phyloP scores from a whole-genome alignment of 2,888 invertebrate species.

The Oscheius sp. region DNA sequence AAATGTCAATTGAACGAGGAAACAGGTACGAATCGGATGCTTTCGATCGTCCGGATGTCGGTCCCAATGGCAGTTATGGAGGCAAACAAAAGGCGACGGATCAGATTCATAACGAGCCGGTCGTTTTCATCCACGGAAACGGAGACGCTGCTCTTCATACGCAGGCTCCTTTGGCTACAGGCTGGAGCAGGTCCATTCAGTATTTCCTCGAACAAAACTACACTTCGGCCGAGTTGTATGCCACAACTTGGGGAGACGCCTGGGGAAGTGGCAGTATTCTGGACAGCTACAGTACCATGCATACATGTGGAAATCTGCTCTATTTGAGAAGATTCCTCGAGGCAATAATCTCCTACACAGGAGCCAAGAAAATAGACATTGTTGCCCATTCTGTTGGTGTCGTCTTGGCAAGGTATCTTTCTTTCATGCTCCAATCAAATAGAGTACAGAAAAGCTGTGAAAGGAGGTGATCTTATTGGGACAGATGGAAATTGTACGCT shows the following conservation, averaged over 20 bases:
- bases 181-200: conserved; percentile 63
- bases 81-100: conserved; percentile 63
- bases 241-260: conserved; percentile 71
- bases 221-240: conserved; percentile 68
- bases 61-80: conserved; percentile 71
- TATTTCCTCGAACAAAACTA: conserved; percentile 73
- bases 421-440: background rate
- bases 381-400: conserved; percentile 72
- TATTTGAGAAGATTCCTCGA: conserved; percentile 67
- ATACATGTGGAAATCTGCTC: conserved; percentile 70
- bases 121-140: conserved; percentile 70
- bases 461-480: conserved; percentile 69
- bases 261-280: conserved; percentile 65
- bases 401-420: conserved; percentile 52
- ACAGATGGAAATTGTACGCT: conserved; percentile 72
- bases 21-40: conserved; percentile 62
- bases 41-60: conserved; percentile 71
- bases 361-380: conserved; percentile 69
- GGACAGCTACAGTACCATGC: conserved; percentile 67
- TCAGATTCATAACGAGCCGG: conserved; percentile 61
- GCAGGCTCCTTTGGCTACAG: conserved; percentile 62
- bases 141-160: conserved; percentile 71
- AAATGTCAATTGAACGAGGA: background rate
- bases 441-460: conserved; percentile 64
- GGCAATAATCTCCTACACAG: conserved; percentile 69